Evolutionary conservation across 2,888 invertebrate species (phyloP).

Genomic region (Cryptocephalus moraei): DNA sequence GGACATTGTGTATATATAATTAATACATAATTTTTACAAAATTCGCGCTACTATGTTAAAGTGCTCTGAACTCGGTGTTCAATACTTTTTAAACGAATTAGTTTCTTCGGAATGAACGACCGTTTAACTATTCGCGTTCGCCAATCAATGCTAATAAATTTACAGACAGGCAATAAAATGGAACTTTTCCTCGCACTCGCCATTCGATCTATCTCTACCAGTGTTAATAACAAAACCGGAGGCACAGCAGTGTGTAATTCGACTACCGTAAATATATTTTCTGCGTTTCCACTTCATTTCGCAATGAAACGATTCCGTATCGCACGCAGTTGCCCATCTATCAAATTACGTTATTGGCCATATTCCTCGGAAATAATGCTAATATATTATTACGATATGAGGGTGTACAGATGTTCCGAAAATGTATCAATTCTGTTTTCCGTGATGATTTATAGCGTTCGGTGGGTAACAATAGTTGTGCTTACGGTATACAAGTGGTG

Average conservation of each 20-base stretch:
- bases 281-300: constrained; percentile 22
- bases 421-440: constrained; percentile 9
- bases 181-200: too few relatives aligned
- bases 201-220: too few relatives aligned
- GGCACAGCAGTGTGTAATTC: constrained; percentile 13
- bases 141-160: neutral
- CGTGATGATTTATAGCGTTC: constrained; percentile 7
- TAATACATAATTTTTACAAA: too few relatives aligned
- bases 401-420: constrained; percentile 19
- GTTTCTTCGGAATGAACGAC: too few relatives aligned
- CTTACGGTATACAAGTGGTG: too few relatives aligned
- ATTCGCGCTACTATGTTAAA: too few relatives aligned
- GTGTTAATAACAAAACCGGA: neutral
- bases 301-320: constrained; percentile 19
- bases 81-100: too few relatives aligned
- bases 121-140: too few relatives aligned
- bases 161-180: neutral
- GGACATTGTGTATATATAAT: too few relatives aligned
- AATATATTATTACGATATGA: constrained; percentile 10
- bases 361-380: constrained; percentile 16
- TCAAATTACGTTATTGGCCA: constrained; percentile 24
- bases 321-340: constrained; percentile 22
- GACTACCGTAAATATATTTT: constrained; percentile 20
- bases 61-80: too few relatives aligned
- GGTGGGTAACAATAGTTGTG: too few relatives aligned